Evolutionary conservation across 2,113 vertebrate species (phyloP).

Genomic region (Philantomba maxwellii): DNA sequence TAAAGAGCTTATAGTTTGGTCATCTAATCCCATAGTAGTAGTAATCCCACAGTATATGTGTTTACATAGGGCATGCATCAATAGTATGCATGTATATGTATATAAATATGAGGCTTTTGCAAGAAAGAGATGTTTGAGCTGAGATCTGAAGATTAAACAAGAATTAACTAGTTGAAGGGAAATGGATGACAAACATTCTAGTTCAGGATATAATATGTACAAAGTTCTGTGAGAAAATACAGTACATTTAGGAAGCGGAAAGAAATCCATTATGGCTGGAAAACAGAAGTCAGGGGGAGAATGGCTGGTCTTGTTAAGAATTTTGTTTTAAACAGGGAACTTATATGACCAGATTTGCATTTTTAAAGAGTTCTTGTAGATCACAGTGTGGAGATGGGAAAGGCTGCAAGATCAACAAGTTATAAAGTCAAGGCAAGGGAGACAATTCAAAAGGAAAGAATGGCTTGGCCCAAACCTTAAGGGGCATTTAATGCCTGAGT

Average conservation of each 20-base stretch:
- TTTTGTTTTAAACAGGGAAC: neutral
- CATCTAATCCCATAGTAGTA: neutral
- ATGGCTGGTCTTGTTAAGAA: neutral
- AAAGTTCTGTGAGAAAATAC: neutral
- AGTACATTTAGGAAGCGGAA: neutral
- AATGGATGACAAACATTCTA: neutral
- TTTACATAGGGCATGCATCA: neutral
- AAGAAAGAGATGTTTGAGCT: neutral
- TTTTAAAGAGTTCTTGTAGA: neutral
- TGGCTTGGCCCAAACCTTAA: neutral
- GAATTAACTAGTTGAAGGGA: neutral
- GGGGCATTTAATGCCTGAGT: neutral
- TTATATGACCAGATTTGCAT: neutral
- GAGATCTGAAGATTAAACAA: neutral
- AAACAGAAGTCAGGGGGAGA: neutral
- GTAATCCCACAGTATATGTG: neutral
- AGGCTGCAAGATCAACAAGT: neutral
- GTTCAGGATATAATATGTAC: neutral
- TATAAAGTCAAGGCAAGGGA: neutral
- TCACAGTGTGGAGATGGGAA: neutral
- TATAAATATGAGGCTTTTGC: neutral
- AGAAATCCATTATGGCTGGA: neutral
- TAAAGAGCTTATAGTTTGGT: neutral
- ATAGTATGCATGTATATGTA: neutral
- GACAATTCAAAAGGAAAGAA: neutral